Evolutionary conservation across 1,140 invertebrate genomes (phyloP).

Genomic region (Drosophila navojoa): DNA sequence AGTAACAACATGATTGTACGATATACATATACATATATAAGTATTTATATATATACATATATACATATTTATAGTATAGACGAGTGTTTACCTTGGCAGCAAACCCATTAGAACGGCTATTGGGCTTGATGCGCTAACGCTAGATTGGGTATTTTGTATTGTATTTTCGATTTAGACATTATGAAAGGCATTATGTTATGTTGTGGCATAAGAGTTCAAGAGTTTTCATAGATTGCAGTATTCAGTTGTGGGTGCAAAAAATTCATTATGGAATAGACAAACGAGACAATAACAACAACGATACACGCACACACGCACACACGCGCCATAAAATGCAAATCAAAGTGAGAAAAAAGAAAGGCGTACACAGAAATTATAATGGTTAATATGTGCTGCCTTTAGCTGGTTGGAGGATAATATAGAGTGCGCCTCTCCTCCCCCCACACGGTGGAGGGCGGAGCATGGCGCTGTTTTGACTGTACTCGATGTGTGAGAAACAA

Average conservation of each 20-base stretch:
- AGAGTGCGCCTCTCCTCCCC: not conserved
- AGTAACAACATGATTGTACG: constrained; percentile 12
- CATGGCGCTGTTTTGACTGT: constrained; percentile 63
- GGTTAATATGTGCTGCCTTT: constrained; percentile 67
- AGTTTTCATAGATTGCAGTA: constrained; percentile 60
- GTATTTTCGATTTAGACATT: constrained; percentile 38
- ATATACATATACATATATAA: constrained; percentile 22
- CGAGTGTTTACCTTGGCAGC: constrained; percentile 89
- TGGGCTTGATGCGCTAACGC: constrained; percentile 86
- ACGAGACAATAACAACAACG: constrained; percentile 29
- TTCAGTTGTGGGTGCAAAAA: constrained; percentile 68
- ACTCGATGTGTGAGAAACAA: constrained; percentile 47
- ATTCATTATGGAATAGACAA: constrained; percentile 69
- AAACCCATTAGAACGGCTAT: constrained; percentile 92
- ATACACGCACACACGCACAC: constrained; percentile 9
- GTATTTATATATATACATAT: constrained; percentile 5
- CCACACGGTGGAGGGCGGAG: too few relatives aligned
- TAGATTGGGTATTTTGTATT: constrained; percentile 64
- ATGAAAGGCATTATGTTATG: constrained; percentile 75
- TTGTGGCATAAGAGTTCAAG: constrained; percentile 51
- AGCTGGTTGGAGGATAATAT: constrained; percentile 14
- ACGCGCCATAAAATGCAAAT: constrained; percentile 66
- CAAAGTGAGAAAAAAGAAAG: constrained; percentile 78
- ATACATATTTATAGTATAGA: constrained; percentile 38
- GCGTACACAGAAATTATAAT: constrained; percentile 64